Percentiles rank a stretch among this genome's conserved stretches.
Conservation (phyloP, 2,888 invertebrate species). For the Mesoligia furuncula region DNA sequence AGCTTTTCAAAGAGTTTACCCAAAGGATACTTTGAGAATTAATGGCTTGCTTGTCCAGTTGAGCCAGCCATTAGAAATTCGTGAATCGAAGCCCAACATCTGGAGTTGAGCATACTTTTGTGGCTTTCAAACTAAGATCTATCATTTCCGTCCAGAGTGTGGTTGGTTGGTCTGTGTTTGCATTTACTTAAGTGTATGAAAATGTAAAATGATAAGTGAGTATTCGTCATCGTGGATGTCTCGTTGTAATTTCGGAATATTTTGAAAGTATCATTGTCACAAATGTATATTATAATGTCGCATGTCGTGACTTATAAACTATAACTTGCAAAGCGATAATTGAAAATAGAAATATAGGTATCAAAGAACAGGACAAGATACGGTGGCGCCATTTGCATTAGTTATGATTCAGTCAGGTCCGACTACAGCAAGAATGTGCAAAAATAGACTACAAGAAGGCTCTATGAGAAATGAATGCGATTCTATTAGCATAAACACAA, state of each 20-base stretch:
- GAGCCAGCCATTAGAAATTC: background rate
- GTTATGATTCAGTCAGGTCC: constrained; percentile 36
- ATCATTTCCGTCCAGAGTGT: background rate
- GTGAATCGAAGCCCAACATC: background rate
- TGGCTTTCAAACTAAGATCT: background rate
- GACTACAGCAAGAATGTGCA: constrained; percentile 8
- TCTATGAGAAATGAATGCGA: constrained; percentile 28
- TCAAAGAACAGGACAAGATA: constrained; percentile 28
- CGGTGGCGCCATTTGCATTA: constrained; percentile 51
- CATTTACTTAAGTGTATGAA: background rate
- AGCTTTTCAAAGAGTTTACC: background rate
- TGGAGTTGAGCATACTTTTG: background rate
- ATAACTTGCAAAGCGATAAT: constrained; percentile 24
- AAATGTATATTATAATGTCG: background rate
- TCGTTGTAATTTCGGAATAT: too few species aligned
- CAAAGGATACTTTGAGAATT: background rate
- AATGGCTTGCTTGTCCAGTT: background rate
- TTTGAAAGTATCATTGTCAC: background rate
- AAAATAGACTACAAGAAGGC: constrained; percentile 26
- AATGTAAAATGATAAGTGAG: background rate
- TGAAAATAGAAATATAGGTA: constrained; percentile 26
- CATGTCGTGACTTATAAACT: constrained; percentile 3
- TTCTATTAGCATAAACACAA: constrained; percentile 18
- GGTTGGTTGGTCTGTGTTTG: background rate
- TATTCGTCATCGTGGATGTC: too few species aligned